Evolutionary conservation across 2,797 vertebrate species (phyloP).

Genomic region (Lithobates pipiens): DNA sequence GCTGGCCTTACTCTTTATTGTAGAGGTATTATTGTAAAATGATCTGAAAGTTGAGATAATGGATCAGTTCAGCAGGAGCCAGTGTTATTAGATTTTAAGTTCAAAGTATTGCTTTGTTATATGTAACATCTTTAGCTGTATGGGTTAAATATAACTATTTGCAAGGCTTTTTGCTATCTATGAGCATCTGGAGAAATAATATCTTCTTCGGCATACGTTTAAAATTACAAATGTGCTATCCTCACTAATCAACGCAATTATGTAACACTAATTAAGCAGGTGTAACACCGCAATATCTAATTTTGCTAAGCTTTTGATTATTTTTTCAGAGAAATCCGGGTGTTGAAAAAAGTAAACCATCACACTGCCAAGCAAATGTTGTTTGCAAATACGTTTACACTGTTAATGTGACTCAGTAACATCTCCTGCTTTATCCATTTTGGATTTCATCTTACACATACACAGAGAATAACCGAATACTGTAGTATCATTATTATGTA

Average conservation of each 20-base stretch:
- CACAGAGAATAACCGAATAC: not conserved
- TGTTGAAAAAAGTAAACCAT: slow-evolving; percentile 13
- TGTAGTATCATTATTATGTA: not conserved
- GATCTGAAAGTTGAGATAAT: no score
- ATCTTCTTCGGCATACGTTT: slow-evolving; percentile 9
- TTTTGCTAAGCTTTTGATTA: slow-evolving; percentile 25
- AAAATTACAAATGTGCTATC: slow-evolving; percentile 23
- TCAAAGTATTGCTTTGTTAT: not conserved
- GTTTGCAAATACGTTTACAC: slow-evolving; percentile 46
- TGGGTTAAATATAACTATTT: not conserved
- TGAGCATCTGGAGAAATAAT: slow-evolving; percentile 30
- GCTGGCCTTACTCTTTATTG: no score
- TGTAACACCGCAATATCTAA: slow-evolving; percentile 6
- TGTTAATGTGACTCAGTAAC: not conserved
- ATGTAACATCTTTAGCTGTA: slow-evolving; percentile 6
- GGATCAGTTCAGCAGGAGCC: no score
- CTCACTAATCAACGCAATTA: slow-evolving; percentile 49
- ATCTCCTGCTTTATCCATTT: not conserved
- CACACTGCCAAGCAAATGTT: slow-evolving; percentile 8
- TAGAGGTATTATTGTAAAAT: no score
- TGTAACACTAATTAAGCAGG: slow-evolving; percentile 39
- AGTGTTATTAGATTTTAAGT: no score
- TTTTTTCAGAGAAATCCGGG: slow-evolving; percentile 33
- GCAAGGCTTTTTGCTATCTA: not conserved
- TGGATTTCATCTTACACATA: not conserved